Evolutionary conservation across 1,140 invertebrate species (phyloP), one percentile per base, ranked within the genome.

Genomic region (Dreissena rostriformis): DNA sequence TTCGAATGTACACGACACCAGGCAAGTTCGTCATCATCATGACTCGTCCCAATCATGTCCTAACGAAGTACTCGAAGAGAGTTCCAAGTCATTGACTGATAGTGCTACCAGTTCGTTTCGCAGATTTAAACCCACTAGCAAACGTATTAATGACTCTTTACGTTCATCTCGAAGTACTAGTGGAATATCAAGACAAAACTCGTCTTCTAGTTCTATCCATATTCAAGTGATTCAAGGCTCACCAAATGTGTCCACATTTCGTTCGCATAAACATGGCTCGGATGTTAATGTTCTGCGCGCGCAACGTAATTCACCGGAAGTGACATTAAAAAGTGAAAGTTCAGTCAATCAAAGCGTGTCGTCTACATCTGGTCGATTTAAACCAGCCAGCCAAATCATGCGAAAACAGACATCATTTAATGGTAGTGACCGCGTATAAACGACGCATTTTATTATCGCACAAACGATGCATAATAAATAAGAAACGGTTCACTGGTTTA

Each of bases 401-500:
- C 57, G n/a, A 11, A 55, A 70, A 66, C 79, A 73, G 10, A 57
- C 61, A 39, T 82, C 79, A n/a, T 73, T 82, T 73, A 82, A 74
- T 66, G 51, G 63, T 24, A 66, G 39, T 39, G 39, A 39, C 39
- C 39, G 39, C 39, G 39, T 39, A 39, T 39, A 39, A 39, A 5
- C 2, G 39, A 39, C 2, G 39, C 39, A 8, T 8, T 2, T 39
- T 39, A 2, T 39, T 39, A 39, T 39, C 39, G 39, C 39, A 5
- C 39, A 39, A 39, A 39, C 39, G 39, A 39, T 39, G 39, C 39
- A 39, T 39, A 39, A 39, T 39, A 39, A 39, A 39, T n/a, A 39
- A 8, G 39, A 39, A 39, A 39, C 39, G 39, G 39, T 5, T 39
- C 2, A 39, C 39, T 39, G 39, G 2, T n/a, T n/a, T n/a, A n/a